Evolutionary conservation across 2,797 vertebrate genomes (phyloP).

Genomic region (Notamacropus eugenii): DNA sequence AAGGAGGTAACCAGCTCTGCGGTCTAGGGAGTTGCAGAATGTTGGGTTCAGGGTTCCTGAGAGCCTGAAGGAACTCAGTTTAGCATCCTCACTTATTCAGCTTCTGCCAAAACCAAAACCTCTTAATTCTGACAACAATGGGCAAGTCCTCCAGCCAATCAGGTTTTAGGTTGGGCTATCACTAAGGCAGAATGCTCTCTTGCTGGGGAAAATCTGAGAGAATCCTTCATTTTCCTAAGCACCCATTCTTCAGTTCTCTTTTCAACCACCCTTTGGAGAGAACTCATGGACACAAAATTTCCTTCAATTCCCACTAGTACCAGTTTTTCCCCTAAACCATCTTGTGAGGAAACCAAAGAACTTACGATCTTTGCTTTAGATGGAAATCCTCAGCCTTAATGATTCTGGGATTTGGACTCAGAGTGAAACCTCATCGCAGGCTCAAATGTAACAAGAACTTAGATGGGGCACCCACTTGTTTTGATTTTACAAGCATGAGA

Average conservation of each 20-base stretch:
- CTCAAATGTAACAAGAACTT: not conserved
- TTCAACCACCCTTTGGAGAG: not conserved
- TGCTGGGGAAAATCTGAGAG: not conserved
- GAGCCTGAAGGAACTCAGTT: not conserved
- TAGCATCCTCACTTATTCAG: constrained; percentile 9
- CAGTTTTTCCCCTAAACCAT: not conserved
- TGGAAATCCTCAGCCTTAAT: not conserved
- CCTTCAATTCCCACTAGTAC: not conserved
- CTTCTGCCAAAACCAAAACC: not conserved
- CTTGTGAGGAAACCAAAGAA: not conserved
- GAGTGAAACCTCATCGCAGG: not conserved
- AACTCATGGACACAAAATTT: not conserved
- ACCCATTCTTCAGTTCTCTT: not conserved
- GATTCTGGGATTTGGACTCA: not conserved
- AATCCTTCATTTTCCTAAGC: not conserved
- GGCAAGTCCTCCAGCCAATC: not conserved
- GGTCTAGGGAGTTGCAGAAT: not conserved
- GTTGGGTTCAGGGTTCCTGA: not conserved
- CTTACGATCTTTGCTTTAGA: not conserved
- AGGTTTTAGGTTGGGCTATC: not conserved
- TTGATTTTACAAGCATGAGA: not conserved
- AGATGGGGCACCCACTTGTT: not conserved
- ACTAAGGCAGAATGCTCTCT: not conserved
- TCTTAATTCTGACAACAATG: constrained; percentile 5
- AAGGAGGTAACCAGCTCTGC: not conserved